Evolutionary conservation across 1,140 invertebrate genomes (phyloP), one percentile per base, ranked within the genome.

Genomic region (Branchinecta lynchi): DNA sequence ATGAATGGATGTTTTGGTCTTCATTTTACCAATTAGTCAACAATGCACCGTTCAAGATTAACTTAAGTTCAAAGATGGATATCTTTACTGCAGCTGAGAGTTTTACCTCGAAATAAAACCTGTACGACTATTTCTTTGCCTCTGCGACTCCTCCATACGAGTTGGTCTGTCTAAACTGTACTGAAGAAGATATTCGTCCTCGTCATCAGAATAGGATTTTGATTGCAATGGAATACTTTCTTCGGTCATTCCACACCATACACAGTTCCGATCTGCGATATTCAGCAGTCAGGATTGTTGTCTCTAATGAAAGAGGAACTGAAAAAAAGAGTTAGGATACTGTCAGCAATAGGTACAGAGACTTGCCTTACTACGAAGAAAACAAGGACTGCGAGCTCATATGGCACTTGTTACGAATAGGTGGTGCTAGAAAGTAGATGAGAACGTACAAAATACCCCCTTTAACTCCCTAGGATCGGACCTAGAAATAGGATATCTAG

Each of bases 151-250:
- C 7, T 15, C 69, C 43, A 68, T 44, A 12, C 65, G 68, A n/a
- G 17, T 45, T 66, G 20, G 17, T 45, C 44, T 17, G 43, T 45
- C 60, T 15, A 44, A n/a, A 17, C 15, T 46, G 15, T 43, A 68
- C 68, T 68, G n/a, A 17, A 65, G 68, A 12, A n/a, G 66, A 44
- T 44, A 70, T 44, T 20, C 32, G 15, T 60, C 20, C 9, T 70
- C 69, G 70, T 73, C 69, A 77, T 76, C 73, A 74, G 43, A 70
- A 60, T 72, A 76, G 76, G 43, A 74, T 65, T 43, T 73, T 73
- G 12, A 70, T 72, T 12, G 75, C 45, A 66, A 73, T 73, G 67
- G 74, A 72, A 60, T 72, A 32, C 32, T 32, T 72, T 12, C 76
- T 20, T 32, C 71, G 71, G 20, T 12, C 51, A 60, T 60, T 60